These are phyloP conservation scores for Presbytis comata DNA, from an alignment of 2,797 vertebrate species.

Conservation along the genomic window DNA sequence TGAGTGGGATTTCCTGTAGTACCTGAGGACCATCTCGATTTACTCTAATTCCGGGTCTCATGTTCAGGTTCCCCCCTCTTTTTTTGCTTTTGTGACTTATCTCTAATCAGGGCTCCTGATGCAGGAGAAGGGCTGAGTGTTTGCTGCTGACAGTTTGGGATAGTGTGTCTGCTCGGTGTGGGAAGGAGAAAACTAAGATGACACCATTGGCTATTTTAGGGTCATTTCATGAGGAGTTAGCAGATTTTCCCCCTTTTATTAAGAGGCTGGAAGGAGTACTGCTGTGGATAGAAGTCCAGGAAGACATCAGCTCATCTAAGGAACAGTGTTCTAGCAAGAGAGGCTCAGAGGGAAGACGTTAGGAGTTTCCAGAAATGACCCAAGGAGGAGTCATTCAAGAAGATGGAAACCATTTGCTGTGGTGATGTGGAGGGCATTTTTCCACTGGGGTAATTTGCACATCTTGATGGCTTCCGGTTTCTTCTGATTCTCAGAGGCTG, in stretches of 20 bases:
- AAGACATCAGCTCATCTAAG: neutral
- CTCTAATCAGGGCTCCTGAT: too few relatives aligned
- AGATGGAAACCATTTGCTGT: neutral
- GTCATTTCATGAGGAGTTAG: neutral
- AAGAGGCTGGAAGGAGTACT: neutral
- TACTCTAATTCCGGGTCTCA: neutral
- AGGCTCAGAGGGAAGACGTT: neutral
- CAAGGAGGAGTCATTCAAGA: neutral
- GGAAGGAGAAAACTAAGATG: neutral
- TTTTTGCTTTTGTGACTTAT: neutral
- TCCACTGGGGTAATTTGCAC: neutral
- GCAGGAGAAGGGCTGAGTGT: too few relatives aligned
- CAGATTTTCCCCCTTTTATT: neutral
- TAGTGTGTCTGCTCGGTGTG: neutral
- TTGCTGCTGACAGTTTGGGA: neutral
- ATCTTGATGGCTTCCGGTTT: neutral
- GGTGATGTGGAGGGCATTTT: rapidly evolving
- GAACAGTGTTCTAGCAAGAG: neutral
- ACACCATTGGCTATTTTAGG: neutral
- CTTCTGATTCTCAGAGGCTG: neutral
- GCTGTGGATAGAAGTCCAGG: neutral
- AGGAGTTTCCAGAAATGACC: neutral
- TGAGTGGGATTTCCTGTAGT: neutral
- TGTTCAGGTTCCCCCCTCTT: neutral
- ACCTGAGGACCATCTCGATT: neutral